Evolutionary conservation across 2,888 invertebrate species (phyloP).

Genomic region (Philonicus albiceps): DNA sequence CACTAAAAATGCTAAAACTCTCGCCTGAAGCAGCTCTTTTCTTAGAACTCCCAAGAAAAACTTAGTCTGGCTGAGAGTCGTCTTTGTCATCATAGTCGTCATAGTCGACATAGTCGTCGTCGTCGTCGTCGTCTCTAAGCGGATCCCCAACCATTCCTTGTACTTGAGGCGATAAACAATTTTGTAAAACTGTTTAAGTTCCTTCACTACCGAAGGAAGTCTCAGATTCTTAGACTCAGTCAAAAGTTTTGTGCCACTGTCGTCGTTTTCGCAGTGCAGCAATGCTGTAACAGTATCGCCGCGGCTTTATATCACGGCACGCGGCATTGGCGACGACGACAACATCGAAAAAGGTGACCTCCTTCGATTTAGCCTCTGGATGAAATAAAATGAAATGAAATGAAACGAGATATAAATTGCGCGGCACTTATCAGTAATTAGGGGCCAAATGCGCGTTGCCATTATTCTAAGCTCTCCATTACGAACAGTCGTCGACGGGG

Average conservation of each 20-base stretch:
- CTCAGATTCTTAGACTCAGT: background rate
- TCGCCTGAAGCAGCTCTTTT: background rate
- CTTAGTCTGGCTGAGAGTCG: background rate
- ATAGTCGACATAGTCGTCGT: background rate
- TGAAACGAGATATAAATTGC: constrained; percentile 45
- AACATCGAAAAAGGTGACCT: background rate
- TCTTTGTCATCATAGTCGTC: background rate
- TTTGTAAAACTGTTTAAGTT: background rate
- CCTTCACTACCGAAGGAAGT: background rate
- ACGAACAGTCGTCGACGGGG: constrained; percentile 26
- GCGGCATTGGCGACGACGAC: background rate
- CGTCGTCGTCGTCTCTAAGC: background rate
- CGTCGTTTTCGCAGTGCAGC: background rate
- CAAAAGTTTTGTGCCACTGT: background rate
- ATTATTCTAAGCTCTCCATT: constrained; percentile 45
- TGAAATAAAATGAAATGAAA: constrained; percentile 5
- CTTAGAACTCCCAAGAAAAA: background rate
- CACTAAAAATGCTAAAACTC: background rate
- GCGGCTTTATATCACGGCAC: background rate
- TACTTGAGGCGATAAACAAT: background rate
- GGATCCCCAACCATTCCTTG: background rate
- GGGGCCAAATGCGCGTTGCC: constrained; percentile 44
- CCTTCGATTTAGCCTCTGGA: constrained; percentile 1
- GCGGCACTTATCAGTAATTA: constrained; percentile 43
- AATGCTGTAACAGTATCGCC: background rate